Conservation (phyloP, 2,888 invertebrate species). For the Crioceris asparagi region DNA sequence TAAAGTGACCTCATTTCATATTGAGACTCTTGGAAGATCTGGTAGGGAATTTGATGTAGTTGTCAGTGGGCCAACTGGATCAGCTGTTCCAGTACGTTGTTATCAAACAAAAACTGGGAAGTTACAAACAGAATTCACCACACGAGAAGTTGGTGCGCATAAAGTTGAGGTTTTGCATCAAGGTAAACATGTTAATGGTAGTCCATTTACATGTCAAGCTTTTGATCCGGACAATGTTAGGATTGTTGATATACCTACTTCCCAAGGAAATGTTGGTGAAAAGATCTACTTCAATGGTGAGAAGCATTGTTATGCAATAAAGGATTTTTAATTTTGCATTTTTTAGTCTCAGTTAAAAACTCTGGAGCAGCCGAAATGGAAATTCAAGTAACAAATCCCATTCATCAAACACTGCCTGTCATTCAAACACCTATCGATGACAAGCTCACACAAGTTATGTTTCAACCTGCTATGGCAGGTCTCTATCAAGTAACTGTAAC, state of each 20-base stretch:
- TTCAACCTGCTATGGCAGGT: conserved; percentile 77
- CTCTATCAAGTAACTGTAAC: conserved; percentile 55
- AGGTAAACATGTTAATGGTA: conserved; percentile 81
- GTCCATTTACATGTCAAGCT: conserved; percentile 88
- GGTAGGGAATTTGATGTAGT: conserved; percentile 87
- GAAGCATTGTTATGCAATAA: conserved; percentile 16
- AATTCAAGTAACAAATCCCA: conserved; percentile 77
- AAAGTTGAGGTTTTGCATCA: conserved; percentile 77
- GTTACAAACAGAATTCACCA: conserved; percentile 86
- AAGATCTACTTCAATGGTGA: conserved; percentile 71
- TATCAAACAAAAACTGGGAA: conserved; percentile 95
- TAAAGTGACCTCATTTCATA: conserved; percentile 75
- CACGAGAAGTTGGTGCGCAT: conserved; percentile 59
- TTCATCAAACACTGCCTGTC: conserved; percentile 72
- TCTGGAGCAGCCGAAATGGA: conserved; percentile 79
- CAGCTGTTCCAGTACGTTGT: conserved; percentile 51
- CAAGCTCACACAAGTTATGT: conserved; percentile 61
- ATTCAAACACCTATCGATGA: conserved; percentile 64
- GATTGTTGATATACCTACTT: conserved; percentile 64
- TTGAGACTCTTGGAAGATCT: conserved; percentile 75
- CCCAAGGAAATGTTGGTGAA: conserved; percentile 70
- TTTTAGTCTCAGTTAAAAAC: conserved; percentile 65
- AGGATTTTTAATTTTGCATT: conserved; percentile 6
- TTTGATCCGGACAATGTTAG: conserved; percentile 79
- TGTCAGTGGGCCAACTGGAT: conserved; percentile 44